Conservation (phyloP, 2,888 invertebrate species). For the Andrena minutula region DNA sequence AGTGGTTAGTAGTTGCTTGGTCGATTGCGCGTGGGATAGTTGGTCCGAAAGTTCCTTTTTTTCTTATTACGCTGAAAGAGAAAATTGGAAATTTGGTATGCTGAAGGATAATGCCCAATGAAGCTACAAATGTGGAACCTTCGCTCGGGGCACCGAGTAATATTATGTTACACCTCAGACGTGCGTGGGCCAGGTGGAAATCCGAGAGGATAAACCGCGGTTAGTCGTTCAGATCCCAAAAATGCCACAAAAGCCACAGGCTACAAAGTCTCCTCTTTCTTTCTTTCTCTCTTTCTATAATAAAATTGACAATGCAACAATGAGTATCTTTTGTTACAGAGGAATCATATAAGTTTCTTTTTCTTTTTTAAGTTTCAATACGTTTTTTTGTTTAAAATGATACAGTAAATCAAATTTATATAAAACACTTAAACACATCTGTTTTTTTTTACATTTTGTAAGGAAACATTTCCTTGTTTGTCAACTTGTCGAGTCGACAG, state of each 20-base stretch:
- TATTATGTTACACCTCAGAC: slow-evolving; percentile 49
- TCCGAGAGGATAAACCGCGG: slow-evolving; percentile 53
- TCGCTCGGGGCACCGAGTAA: slow-evolving; percentile 13
- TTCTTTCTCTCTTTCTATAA: not conserved
- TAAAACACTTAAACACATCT: not conserved
- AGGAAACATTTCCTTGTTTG: not conserved
- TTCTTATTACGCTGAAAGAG: not conserved
- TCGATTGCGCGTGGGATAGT: not conserved
- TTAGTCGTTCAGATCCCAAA: slow-evolving; percentile 43
- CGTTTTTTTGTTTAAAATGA: not conserved
- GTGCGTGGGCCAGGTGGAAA: slow-evolving; percentile 50
- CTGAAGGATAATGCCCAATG: slow-evolving; percentile 6
- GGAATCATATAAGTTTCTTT: not conserved
- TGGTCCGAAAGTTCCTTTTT: not conserved
- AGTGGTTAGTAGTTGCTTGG: not conserved
- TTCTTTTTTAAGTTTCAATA: too few species aligned
- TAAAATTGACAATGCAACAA: not conserved
- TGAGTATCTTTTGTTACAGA: not conserved
- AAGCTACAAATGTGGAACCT: slow-evolving; percentile 5
- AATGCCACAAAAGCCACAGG: slow-evolving; percentile 47
- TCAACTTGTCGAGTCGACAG: not conserved
- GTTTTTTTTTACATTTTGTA: not conserved
- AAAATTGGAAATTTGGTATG: not conserved
- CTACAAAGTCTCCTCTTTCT: slow-evolving; percentile 23
- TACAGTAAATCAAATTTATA: not conserved